Percentiles rank a stretch among this genome's conserved stretches.
These are phyloP conservation scores for Octopus sinensis DNA, from an alignment of 1,140 invertebrate genomes.

Conservation along the genomic window DNA sequence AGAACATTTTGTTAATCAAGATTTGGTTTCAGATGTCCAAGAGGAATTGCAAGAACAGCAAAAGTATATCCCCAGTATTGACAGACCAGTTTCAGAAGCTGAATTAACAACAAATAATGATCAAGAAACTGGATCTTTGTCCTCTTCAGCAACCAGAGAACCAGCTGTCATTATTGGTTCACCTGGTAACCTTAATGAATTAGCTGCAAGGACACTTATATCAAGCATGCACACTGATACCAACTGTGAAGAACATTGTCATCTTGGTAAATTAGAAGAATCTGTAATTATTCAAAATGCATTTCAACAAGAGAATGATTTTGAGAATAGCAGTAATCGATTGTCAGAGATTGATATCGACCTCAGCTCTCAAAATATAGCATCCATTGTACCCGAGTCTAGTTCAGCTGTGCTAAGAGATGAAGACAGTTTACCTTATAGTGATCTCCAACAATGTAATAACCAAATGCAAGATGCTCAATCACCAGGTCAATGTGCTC, in stretches of 20 bases:
- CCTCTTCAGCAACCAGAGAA: neutral
- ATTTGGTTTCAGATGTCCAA: too few species aligned
- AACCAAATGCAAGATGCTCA: neutral
- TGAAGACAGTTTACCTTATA: too few species aligned
- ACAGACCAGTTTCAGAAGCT: too few species aligned
- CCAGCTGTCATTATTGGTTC: neutral
- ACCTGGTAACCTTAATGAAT: neutral
- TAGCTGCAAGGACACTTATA: slow-evolving; percentile 4
- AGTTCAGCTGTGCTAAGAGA: too few species aligned
- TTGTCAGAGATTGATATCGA: neutral
- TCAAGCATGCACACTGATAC: neutral
- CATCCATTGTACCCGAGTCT: neutral
- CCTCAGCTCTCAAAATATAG: neutral
- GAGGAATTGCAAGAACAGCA: too few species aligned
- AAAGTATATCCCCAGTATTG: too few species aligned
- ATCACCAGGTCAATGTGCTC: neutral
- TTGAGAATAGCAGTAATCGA: neutral
- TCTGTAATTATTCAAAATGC: neutral
- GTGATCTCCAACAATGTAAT: neutral
- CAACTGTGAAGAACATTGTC: slow-evolving; percentile 6
- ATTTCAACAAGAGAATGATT: neutral
- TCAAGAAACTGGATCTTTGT: too few species aligned
- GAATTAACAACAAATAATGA: too few species aligned
- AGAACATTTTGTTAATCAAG: too few species aligned
- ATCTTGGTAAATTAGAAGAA: neutral